Conservation (phyloP, 2,888 invertebrate species). For the Allygus modestus region DNA sequence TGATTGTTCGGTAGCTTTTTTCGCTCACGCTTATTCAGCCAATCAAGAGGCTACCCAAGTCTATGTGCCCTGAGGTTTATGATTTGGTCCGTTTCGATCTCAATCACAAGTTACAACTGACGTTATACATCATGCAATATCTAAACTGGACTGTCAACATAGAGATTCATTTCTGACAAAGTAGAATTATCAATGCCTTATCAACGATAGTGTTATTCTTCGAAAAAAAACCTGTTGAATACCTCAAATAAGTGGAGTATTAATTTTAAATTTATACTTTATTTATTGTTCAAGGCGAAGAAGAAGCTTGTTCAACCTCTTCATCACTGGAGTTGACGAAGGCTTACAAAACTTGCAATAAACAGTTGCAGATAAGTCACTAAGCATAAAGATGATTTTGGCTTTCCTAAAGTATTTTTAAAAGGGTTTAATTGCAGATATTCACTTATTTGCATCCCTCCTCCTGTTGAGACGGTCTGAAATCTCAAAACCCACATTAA, state of each 20-base stretch:
- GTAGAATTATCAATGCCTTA: no score
- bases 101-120: neutral
- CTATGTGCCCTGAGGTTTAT: slow-evolving; percentile 40
- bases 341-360: neutral
- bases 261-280: neutral
- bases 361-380: neutral
- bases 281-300: neutral
- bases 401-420: neutral
- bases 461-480: no score
- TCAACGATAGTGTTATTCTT: no score
- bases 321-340: neutral
- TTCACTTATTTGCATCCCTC: no score
- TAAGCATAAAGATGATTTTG: neutral
- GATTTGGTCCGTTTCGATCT: slow-evolving; percentile 12
- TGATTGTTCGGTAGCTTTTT: slow-evolving; percentile 44
- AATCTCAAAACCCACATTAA: no score
- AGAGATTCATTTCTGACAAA: no score
- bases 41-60: slow-evolving; percentile 56
- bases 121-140: neutral
- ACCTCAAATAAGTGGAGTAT: no score
- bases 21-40: slow-evolving; percentile 26
- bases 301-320: slow-evolving; percentile 3
- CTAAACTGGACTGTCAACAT: no score
- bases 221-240: neutral
- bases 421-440: no score